Conservation (phyloP, 1,140 invertebrate species). For the Neodiprion pinetum region DNA sequence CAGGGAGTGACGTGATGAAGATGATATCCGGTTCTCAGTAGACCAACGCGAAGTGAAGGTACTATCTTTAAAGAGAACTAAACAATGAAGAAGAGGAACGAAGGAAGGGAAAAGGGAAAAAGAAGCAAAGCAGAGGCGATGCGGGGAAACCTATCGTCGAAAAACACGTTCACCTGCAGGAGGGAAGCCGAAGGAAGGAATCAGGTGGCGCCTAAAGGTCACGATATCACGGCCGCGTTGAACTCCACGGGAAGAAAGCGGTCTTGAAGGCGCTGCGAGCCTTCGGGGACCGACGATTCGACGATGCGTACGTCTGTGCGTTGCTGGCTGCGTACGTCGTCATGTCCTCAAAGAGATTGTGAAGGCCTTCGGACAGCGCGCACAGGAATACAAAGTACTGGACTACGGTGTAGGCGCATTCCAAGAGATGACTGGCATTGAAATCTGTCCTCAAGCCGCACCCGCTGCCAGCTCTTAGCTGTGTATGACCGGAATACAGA, state of each 20-base stretch:
- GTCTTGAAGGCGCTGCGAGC: constrained; percentile 18
- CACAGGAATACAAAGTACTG: constrained; percentile 53
- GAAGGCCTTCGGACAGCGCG: constrained; percentile 33
- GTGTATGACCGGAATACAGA: constrained; percentile 59
- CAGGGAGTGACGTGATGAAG: too few species aligned
- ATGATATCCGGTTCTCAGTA: too few species aligned
- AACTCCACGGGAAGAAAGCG: neutral
- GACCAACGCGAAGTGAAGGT: too few species aligned
- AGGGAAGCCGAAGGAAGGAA: neutral
- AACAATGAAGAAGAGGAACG: too few species aligned
- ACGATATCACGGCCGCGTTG: constrained; percentile 45
- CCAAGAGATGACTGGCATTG: constrained; percentile 59
- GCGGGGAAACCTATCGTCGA: too few species aligned
- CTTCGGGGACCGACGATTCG: constrained; percentile 12
- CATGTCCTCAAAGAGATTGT: constrained; percentile 48
- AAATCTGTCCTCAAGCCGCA: constrained; percentile 53
- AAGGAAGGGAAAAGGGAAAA: neutral
- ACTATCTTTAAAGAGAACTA: too few species aligned
- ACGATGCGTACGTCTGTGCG: neutral
- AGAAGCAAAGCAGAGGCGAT: neutral
- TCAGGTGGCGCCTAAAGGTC: constrained; percentile 45
- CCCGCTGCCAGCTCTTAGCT: constrained; percentile 35
- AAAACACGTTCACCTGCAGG: neutral
- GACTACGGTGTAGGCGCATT: constrained; percentile 46
- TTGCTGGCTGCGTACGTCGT: constrained; percentile 17